Conservation (phyloP, 1,140 invertebrate genomes). For the Caenorhabditis brenneri region DNA sequence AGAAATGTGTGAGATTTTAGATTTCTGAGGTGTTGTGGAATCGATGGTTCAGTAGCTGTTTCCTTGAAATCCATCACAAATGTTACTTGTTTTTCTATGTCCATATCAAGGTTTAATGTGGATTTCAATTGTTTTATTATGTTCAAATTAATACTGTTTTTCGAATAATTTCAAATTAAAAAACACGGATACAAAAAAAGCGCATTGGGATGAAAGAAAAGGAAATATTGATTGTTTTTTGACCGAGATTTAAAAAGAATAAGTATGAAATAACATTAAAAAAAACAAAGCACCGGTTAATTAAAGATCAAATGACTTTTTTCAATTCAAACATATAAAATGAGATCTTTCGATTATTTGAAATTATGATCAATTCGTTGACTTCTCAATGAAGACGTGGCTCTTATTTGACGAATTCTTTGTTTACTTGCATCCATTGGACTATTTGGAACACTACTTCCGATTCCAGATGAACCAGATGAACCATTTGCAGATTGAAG, state of each 20-base stretch:
- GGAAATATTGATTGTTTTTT: not conserved
- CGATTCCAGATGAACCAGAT: conserved; percentile 27
- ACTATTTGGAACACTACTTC: not conserved
- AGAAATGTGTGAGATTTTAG: not conserved
- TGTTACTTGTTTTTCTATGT: not conserved
- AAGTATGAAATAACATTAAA: not conserved
- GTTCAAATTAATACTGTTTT: not conserved
- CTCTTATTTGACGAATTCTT: not conserved
- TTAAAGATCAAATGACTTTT: not conserved
- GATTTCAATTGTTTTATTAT: not conserved
- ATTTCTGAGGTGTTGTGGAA: not conserved
- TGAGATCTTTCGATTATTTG: not conserved
- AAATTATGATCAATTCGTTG: conserved; percentile 8
- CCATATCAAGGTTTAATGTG: not conserved
- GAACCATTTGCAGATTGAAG: conserved; percentile 35
- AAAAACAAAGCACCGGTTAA: not conserved
- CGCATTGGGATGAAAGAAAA: not conserved
- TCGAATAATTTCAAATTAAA: not conserved
- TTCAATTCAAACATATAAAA: not conserved
- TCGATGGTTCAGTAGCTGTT: no score
- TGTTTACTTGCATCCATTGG: conserved; percentile 25
- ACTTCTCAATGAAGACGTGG: conserved; percentile 19
- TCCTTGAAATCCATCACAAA: no score
- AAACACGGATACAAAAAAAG: not conserved
- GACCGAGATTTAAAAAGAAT: not conserved